Conservation (phyloP, 2,888 invertebrate species). For the Gymnoscelis rufifasciata region DNA sequence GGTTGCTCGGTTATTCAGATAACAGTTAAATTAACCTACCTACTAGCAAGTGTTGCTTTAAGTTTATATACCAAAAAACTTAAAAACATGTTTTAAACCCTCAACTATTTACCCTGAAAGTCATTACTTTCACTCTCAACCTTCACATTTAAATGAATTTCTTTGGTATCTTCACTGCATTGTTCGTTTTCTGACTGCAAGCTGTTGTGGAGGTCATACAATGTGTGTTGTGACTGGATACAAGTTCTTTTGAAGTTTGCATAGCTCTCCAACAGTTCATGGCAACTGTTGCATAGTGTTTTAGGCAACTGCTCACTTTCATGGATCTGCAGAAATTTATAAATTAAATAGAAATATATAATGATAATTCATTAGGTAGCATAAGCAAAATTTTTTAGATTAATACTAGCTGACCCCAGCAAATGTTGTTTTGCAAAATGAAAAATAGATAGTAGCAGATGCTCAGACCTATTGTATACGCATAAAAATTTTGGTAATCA, state of each 20-base stretch:
- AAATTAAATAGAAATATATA: neutral
- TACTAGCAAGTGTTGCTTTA: no score
- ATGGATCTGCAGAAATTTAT: constrained; percentile 45
- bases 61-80: no score
- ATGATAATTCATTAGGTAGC: neutral
- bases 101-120: constrained; percentile 12
- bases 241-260: constrained; percentile 62
- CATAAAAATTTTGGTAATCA: no score
- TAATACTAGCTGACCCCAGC: no score
- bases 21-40: no score
- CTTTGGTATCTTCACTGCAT: constrained; percentile 5
- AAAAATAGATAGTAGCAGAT: no score
- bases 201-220: constrained; percentile 35
- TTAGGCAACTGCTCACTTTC: constrained; percentile 55
- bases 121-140: constrained; percentile 28
- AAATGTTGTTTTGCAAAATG: no score
- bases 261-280: constrained; percentile 49
- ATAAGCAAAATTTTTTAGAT: neutral
- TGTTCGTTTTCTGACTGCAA: constrained; percentile 29
- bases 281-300: constrained; percentile 58
- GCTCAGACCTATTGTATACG: no score
- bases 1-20: no score
- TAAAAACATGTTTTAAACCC: no score
- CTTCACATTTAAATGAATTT: constrained; percentile 9
- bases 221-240: constrained; percentile 53